phyloP scores from a whole-genome alignment of 2,888 invertebrate species.

The Argyra leucocephala region DNA sequence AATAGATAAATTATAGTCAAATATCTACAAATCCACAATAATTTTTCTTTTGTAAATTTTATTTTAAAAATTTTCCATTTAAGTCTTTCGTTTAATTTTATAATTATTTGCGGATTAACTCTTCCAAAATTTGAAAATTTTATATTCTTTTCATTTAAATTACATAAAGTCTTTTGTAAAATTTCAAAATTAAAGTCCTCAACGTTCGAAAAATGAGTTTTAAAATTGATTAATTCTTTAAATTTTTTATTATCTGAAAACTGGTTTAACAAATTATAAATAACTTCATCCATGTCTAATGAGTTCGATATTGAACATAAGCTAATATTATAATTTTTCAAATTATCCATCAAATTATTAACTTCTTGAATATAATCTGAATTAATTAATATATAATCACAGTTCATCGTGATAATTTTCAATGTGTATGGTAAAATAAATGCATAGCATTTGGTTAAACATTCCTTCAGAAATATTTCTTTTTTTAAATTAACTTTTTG shows the following conservation, averaged over 20 bases:
- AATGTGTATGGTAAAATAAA: background rate
- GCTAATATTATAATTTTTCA: background rate
- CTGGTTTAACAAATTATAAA: background rate
- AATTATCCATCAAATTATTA: background rate
- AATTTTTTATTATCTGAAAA: background rate
- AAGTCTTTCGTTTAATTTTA: constrained; percentile 47
- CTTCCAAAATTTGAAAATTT: background rate
- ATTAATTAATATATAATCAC: background rate
- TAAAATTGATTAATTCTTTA: background rate
- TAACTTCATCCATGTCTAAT: background rate
- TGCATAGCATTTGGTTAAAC: background rate
- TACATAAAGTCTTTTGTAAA: background rate
- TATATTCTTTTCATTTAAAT: background rate
- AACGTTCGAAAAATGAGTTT: background rate
- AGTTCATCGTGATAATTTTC: background rate
- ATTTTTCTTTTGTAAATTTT: constrained; percentile 46
- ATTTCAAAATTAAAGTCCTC: background rate
- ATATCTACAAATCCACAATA: constrained; percentile 50
- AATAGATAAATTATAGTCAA: background rate
- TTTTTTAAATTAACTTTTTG: background rate
- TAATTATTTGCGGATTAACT: constrained; percentile 35
- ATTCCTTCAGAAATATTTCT: background rate
- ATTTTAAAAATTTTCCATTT: constrained; percentile 46
- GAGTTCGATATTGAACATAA: background rate
- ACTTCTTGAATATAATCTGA: background rate